These are phyloP conservation scores for Gadopsis marmoratus DNA, from an alignment of 2,797 vertebrate genomes.

Conservation along the genomic window DNA sequence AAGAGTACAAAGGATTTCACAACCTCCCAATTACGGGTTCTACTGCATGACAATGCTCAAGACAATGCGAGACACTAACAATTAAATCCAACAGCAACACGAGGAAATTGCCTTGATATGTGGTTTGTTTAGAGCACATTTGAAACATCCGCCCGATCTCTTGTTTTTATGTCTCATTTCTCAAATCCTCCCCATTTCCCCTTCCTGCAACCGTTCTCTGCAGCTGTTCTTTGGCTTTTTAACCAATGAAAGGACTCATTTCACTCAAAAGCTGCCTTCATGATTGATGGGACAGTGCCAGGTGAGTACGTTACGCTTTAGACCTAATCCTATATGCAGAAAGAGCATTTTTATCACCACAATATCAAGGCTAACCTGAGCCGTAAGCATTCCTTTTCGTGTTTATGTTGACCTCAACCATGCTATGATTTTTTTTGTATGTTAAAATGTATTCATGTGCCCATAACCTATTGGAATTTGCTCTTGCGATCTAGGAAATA, in stretches of 20 bases:
- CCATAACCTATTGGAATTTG: constrained; percentile 60
- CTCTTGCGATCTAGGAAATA: constrained; percentile 60
- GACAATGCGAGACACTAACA: constrained; percentile 70
- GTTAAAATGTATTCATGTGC: constrained; percentile 56
- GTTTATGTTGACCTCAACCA: constrained; percentile 55
- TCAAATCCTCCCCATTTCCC: constrained; percentile 20
- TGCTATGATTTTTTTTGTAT: constrained; percentile 45
- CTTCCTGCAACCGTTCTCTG: constrained; percentile 40
- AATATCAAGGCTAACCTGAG: constrained; percentile 59
- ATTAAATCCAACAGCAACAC: constrained; percentile 64
- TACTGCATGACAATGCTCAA: constrained; percentile 67
- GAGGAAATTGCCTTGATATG: constrained; percentile 58
- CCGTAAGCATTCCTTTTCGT: constrained; percentile 48
- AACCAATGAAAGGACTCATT: constrained; percentile 68
- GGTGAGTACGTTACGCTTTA: constrained; percentile 48
- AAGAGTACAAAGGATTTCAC: constrained; percentile 68
- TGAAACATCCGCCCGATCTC: constrained; percentile 30
- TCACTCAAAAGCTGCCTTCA: constrained; percentile 56
- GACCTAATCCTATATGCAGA: constrained; percentile 43
- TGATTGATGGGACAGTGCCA: constrained; percentile 57
- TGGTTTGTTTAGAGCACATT: constrained; percentile 59
- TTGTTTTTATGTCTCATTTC: constrained; percentile 32
- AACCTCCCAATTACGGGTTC: constrained; percentile 59
- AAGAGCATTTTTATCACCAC: constrained; percentile 46
- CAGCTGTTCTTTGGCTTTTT: constrained; percentile 73